A percentile compares a stretch with the other conserved stretches of the same genome.
Evolutionary conservation across 1,140 invertebrate genomes (phyloP).

Genomic region (Neodiprion pinetum): DNA sequence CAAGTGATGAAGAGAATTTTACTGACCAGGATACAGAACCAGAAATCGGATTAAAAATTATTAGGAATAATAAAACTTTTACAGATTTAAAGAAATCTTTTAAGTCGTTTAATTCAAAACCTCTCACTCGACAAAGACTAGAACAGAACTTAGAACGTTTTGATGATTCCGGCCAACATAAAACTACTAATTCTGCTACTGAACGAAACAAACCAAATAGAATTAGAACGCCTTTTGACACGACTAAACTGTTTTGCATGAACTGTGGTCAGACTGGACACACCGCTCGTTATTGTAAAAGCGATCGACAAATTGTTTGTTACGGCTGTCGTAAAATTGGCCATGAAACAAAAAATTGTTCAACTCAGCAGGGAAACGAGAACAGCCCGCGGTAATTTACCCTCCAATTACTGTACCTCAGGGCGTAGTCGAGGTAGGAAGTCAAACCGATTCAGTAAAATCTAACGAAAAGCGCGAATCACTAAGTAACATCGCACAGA

Average conservation of each 20-base stretch:
- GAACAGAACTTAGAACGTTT: conserved; percentile 21
- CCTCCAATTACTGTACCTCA: conserved; percentile 16
- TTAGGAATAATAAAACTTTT: neutral
- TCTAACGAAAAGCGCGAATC: neutral
- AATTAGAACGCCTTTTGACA: neutral
- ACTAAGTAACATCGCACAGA: conserved; percentile 14
- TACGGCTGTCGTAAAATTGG: neutral
- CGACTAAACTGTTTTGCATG: conserved; percentile 15
- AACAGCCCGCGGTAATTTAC: conserved; percentile 9
- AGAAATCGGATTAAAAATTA: neutral
- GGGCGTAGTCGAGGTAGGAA: conserved; percentile 13
- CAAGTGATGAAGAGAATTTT: neutral
- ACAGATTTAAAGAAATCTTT: neutral
- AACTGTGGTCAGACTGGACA: conserved; percentile 5
- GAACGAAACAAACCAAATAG: neutral
- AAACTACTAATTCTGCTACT: neutral
- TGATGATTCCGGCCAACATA: conserved; percentile 10
- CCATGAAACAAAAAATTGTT: neutral
- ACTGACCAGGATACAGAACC: conserved; percentile 11
- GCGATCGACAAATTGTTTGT: neutral
- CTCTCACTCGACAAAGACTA: conserved; percentile 4
- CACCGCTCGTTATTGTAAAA: neutral
- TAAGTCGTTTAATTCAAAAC: conserved; percentile 12
- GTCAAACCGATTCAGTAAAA: neutral
- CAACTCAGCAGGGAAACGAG: neutral